These are phyloP conservation scores for Acyrthosiphon pisum DNA, from an alignment of 1,140 invertebrate species.

Conservation along the genomic window DNA sequence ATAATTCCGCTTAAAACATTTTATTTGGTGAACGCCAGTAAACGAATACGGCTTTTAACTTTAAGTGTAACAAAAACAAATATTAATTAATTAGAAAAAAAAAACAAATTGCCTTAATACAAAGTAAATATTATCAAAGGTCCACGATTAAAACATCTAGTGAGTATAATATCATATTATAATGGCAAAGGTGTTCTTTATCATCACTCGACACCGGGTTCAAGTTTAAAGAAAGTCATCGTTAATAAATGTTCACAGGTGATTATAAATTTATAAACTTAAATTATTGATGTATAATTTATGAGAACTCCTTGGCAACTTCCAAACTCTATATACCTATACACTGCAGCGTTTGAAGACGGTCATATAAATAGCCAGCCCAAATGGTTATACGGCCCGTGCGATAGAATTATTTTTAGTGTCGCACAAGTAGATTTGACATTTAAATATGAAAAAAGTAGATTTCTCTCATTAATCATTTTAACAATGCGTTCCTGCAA, in stretches of 20 bases:
- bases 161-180: not conserved
- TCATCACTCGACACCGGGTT: not conserved
- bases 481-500: not conserved
- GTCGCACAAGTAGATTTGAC: not conserved
- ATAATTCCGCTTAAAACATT: not conserved
- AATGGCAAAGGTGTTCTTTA: not conserved
- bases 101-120: too few relatives aligned
- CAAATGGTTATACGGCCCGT: not conserved
- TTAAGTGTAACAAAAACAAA: not conserved
- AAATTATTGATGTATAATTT: not conserved
- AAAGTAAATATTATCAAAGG: not conserved
- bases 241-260: not conserved
- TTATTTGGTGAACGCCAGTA: not conserved
- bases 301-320: not conserved
- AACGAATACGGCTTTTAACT: not conserved
- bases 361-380: not conserved
- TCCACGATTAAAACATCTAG: not conserved
- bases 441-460: not conserved
- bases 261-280: not conserved
- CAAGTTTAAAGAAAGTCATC: constrained; percentile 18
- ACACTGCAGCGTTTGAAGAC: not conserved
- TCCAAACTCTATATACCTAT: not conserved
- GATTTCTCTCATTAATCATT: not conserved
- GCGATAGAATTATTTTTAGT: not conserved
- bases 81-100: not conserved